Percentiles rank a stretch among this genome's conserved stretches.
phyloP scores from a whole-genome alignment of 2,797 vertebrate species.

The Chaenodraco wilsoni region DNA sequence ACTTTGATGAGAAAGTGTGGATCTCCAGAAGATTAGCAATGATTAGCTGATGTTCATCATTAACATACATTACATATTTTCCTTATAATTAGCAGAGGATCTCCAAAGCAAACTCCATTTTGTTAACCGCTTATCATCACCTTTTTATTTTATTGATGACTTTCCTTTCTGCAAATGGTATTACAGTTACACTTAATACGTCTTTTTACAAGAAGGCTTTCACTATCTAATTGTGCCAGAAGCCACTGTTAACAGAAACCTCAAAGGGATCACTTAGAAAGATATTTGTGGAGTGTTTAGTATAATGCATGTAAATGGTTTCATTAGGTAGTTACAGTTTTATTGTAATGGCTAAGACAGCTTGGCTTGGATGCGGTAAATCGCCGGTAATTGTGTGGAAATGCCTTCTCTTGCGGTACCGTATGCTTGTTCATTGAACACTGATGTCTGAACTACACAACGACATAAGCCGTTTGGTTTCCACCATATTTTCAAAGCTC shows the following conservation, averaged over 20 bases:
- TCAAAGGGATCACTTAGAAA: not conserved
- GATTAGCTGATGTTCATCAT: not conserved
- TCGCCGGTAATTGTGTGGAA: too few relatives aligned
- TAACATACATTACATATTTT: not conserved
- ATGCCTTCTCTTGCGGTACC: not conserved
- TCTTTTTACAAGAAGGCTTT: not conserved
- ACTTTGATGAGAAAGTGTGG: constrained; percentile 11
- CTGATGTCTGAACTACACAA: not conserved
- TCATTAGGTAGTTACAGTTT: not conserved
- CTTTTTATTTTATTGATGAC: not conserved
- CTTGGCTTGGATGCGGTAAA: not conserved
- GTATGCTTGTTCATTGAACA: not conserved
- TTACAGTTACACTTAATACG: not conserved
- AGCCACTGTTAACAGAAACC: not conserved
- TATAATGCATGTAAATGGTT: not conserved
- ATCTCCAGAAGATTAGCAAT: constrained; percentile 10
- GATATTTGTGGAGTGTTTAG: not conserved
- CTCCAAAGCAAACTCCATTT: not conserved
- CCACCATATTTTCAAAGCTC: constrained; percentile 18
- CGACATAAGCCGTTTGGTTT: constrained; percentile 10
- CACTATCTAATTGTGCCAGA: not conserved
- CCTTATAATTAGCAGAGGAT: not conserved
- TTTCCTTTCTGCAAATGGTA: not conserved
- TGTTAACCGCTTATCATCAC: not conserved
- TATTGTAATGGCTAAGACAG: not conserved